Percentiles rank a stretch among this genome's conserved stretches.
Conservation (phyloP, 2,113 vertebrate species). For the Furnarius figulus region DNA sequence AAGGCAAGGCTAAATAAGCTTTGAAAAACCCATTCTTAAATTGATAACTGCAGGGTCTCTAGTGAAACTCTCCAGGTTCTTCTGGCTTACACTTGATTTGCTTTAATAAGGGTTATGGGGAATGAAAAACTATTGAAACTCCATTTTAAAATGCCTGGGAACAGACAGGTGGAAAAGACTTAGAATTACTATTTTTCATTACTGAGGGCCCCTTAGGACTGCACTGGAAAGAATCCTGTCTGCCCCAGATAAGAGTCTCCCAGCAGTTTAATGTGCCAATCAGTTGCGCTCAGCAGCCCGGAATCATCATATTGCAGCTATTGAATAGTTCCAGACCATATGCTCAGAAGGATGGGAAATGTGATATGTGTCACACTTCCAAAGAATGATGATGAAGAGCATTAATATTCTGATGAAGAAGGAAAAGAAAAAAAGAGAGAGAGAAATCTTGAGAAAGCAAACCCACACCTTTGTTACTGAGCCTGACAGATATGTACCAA, state of each 20-base stretch:
- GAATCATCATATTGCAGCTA: constrained; percentile 59
- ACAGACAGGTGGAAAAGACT: constrained; percentile 61
- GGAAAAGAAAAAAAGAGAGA: not conserved
- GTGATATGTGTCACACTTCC: constrained; percentile 37
- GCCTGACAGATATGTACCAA: not conserved
- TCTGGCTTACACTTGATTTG: constrained; percentile 66
- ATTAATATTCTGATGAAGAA: constrained; percentile 59
- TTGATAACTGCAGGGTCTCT: constrained; percentile 18
- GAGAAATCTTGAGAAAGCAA: not conserved
- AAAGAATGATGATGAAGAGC: constrained; percentile 52
- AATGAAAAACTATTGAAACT: constrained; percentile 56
- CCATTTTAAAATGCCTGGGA: constrained; percentile 62
- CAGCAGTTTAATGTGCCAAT: constrained; percentile 72
- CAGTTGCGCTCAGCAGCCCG: constrained; percentile 67
- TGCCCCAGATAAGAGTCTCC: constrained; percentile 67
- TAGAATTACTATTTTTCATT: constrained; percentile 70
- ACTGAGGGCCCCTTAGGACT: constrained; percentile 54
- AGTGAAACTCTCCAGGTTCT: constrained; percentile 57
- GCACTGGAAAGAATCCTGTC: constrained; percentile 64
- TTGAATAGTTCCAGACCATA: constrained; percentile 69
- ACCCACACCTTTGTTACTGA: not conserved
- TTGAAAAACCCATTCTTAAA: constrained; percentile 54
- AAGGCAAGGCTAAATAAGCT: constrained; percentile 9
- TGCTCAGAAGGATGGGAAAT: constrained; percentile 58
- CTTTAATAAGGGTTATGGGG: constrained; percentile 57